A percentile compares a stretch with the other conserved stretches of the same genome.
These are phyloP conservation scores for Drosophila nebulosa DNA, from an alignment of 1,140 invertebrate species.

Conservation along the genomic window DNA sequence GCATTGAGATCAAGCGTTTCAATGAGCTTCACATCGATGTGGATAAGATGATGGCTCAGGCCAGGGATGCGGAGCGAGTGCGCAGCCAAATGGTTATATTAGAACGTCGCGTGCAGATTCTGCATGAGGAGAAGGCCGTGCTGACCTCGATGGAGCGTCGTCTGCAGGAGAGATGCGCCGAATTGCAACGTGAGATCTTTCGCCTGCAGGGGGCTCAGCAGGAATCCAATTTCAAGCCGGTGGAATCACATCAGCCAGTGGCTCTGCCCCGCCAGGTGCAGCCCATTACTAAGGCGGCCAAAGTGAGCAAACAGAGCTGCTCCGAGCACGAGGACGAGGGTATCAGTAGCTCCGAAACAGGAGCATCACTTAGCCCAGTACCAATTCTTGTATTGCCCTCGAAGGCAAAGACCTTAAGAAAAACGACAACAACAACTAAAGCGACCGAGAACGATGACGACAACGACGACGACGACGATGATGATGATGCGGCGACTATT, in stretches of 20 bases:
- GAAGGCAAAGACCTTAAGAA: constrained; percentile 40
- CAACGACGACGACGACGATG: constrained; percentile 60
- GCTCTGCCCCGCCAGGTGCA: constrained; percentile 73
- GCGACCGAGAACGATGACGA: constrained; percentile 13
- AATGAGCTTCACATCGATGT: constrained; percentile 88
- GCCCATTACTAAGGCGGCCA: constrained; percentile 27
- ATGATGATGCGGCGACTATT: constrained; percentile 91
- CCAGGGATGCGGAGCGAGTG: constrained; percentile 73
- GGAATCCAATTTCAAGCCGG: constrained; percentile 67
- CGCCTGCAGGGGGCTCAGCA: constrained; percentile 75
- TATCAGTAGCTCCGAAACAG: constrained; percentile 89
- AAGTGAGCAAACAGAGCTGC: constrained; percentile 81
- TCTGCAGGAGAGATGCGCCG: constrained; percentile 87
- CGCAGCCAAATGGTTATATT: constrained; percentile 85
- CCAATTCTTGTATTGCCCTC: constrained; percentile 74
- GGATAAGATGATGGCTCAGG: constrained; percentile 81
- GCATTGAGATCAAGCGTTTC: constrained; percentile 87
- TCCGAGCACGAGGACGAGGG: constrained; percentile 92
- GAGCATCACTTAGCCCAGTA: constrained; percentile 86
- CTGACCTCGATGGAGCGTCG: constrained; percentile 89
- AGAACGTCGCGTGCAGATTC: constrained; percentile 87
- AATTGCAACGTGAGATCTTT: constrained; percentile 84
- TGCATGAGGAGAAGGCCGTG: constrained; percentile 90
- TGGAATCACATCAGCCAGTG: constrained; percentile 73
- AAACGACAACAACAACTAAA: constrained; percentile 26